Evolutionary conservation across 1,140 invertebrate genomes (phyloP), one percentile per base, ranked within the genome.

Genomic region (Pogonomyrmex barbatus): DNA sequence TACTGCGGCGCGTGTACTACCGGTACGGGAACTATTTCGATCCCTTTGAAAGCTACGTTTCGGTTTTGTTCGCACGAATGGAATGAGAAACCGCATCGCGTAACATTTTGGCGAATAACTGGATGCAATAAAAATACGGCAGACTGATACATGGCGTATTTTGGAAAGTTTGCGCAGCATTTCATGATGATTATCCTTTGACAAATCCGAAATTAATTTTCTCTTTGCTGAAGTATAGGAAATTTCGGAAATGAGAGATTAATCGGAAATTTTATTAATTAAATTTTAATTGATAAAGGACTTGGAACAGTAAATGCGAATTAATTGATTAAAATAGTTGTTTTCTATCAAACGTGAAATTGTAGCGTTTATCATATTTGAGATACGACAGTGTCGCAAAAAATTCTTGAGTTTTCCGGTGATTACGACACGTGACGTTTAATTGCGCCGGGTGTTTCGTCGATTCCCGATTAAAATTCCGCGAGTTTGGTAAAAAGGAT

Each of bases 41-140:
- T 68, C 78, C 88, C 70, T 89, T 89, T 89, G 88, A 89, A 86
- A 89, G 60, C 42, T 62, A 76, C 78, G 70, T 89, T 87, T 82
- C 71, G n/a, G 62, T 42, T 58, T 71, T 58, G 78, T 60, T 71
- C 65, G 36, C 14, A 60, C 47, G 52, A 50, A 85, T 77, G 60
- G 68, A 79, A 77, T 50, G 56, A 82, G 84, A 86, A 89, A 86
- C 83, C 88, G 52, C 87, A 75, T 2, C 42, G 70, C 12, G 50
- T 60, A 58, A 85, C 81, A 76, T 79, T 89, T 88, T 1, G 63
- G 62, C 73, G 39, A 60, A n/a, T 45, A 85, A 60, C 36, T 39
- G 12, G 87, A 14, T 42, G 73, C 58, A 71, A 86, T 86, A 88
- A 77, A 89, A 89, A 89, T 45, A 52, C 47, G 5, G 14, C 14